Evolutionary conservation across 2,888 invertebrate species (phyloP).

Genomic region (Diaperis boleti): DNA sequence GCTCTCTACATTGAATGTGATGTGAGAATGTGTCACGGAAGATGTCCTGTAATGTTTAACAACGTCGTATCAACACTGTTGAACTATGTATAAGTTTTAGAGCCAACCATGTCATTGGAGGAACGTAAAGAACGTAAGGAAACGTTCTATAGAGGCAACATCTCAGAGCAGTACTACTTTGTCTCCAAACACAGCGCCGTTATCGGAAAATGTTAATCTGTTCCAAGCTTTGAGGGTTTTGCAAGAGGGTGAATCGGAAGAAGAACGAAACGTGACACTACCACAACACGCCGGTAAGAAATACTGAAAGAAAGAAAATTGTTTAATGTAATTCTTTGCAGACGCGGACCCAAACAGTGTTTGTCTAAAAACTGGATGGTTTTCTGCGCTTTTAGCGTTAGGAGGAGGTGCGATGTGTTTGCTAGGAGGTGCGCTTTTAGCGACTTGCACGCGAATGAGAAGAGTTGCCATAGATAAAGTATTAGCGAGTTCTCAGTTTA

Average conservation of each 20-base stretch:
- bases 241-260: conserved; percentile 85
- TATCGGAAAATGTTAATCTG: conserved; percentile 91
- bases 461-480: conserved; percentile 68
- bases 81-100: conserved; percentile 65
- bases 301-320: not conserved
- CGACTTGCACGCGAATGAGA: conserved; percentile 82
- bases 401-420: conserved; percentile 72
- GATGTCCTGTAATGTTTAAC: conserved; percentile 93
- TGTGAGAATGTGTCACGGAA: conserved; percentile 94
- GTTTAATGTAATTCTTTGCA: conserved; percentile 41
- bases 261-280: conserved; percentile 54
- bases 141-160: conserved; percentile 75
- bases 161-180: conserved; percentile 61
- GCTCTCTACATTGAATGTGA: conserved; percentile 95
- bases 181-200: conserved; percentile 58
- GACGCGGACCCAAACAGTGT: conserved; percentile 60
- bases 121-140: conserved; percentile 84
- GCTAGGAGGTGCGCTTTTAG: conserved; percentile 78
- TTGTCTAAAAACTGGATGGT: conserved; percentile 68
- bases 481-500: conserved; percentile 60
- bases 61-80: no score
- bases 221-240: conserved; percentile 90
- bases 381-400: conserved; percentile 68
- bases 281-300: conserved; percentile 12
- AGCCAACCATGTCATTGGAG: conserved; percentile 95